Evolutionary conservation across 2,888 invertebrate species (phyloP), one percentile per base, ranked within the genome.

Genomic region (Agonopterix alstromeriana): DNA sequence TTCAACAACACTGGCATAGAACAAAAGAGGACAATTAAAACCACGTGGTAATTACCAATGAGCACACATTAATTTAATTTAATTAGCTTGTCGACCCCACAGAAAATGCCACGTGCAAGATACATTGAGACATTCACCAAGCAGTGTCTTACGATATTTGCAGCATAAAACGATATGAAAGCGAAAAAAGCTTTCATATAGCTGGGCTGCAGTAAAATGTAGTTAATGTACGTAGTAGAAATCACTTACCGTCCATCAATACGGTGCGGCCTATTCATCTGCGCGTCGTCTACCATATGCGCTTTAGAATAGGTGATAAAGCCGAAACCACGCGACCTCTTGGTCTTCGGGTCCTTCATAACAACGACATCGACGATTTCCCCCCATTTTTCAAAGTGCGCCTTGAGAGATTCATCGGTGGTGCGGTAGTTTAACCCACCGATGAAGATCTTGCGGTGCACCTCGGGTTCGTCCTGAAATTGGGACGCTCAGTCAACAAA

Each of bases 361-460:
- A 98, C 98, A 3, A 98, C 97, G 8, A 97, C 97, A 73, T 98
- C 98, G 0, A 97, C 97, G 56, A 98, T 96, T 79, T 97, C 97
- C 35, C 98, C 98, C 96, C 97, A 99, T 92, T 98, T 94, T 68
- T 96, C 96, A 77, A 98, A 99, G 85, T 98, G 97, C n/a, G 93
- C 91, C 75, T 97, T 97, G 8, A 98, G 78, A 1, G 97, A 96
- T 49, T 98, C 98, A 67, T 98, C 98, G 0, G 96, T 96, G 2
- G 98, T 98, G 55, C 97, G 93, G 76, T 97, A 98, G 77, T 98
- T 98, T 36, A 98, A 85, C 10, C 98, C 98, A 42, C 98, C 98
- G 70, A 98, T 98, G 73, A 98, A 98, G 51, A 98, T 90, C 79
- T 98, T 98, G 42, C 97, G 91, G 71, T 96, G 94, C 61, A 96